A percentile compares a stretch with the other conserved stretches of the same genome.
Evolutionary conservation across 2,888 invertebrate species (phyloP).

Genomic region (Gryllus longicercus): DNA sequence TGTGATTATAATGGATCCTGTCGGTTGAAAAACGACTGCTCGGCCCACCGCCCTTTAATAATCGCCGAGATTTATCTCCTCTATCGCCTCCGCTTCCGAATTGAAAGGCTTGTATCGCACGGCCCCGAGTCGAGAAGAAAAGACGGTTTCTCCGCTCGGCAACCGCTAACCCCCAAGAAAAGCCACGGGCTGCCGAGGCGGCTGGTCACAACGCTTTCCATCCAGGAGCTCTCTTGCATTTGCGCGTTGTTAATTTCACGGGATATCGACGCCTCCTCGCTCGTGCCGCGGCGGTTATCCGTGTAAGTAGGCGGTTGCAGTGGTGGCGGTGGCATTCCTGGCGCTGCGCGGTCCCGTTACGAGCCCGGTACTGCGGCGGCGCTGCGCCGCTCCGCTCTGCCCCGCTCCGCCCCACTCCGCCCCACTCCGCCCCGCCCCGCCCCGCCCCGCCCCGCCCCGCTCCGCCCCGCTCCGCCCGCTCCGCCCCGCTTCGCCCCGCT

Average conservation of each 20-base stretch:
- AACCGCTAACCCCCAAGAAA: no score
- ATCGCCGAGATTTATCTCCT: neutral
- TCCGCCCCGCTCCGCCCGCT: neutral
- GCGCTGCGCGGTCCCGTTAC: neutral
- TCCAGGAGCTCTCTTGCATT: neutral
- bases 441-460: neutral
- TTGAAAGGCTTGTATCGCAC: conserved; percentile 2
- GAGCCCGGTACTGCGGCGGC: neutral
- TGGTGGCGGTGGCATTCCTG: neutral
- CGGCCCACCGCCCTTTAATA: no score
- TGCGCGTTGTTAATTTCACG: conserved; percentile 7
- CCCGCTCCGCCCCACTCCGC: neutral
- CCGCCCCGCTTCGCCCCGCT: neutral
- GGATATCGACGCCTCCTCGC: conserved; percentile 1
- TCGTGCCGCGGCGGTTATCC: neutral
- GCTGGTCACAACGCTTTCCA: neutral
- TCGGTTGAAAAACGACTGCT: no score
- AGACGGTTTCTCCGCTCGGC: neutral
- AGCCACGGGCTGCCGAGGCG: no score
- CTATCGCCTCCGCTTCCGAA: neutral
- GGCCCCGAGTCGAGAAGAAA: neutral
- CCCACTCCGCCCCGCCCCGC: neutral
- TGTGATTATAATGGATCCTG: no score
- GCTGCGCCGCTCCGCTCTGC: neutral
- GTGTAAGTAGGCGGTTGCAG: neutral